Conservation (phyloP, 2,113 vertebrate species). For the Strix uralensis region DNA sequence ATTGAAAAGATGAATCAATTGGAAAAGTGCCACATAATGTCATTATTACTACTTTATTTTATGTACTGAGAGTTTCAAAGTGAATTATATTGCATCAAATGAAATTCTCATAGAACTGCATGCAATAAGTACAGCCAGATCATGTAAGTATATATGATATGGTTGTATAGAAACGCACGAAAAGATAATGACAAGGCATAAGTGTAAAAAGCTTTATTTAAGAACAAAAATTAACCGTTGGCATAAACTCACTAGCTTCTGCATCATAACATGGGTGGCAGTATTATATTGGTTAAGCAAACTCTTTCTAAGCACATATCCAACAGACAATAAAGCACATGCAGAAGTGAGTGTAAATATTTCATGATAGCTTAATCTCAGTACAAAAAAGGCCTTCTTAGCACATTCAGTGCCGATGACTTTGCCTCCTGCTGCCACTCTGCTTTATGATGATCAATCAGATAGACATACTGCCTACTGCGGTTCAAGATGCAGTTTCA, state of each 20-base stretch:
- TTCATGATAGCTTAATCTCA: not conserved
- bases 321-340: not conserved
- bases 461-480: not conserved
- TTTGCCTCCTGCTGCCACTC: not conserved
- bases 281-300: not conserved
- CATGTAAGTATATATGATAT: not conserved
- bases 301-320: not conserved
- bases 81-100: not conserved
- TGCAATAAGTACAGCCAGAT: not conserved
- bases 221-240: not conserved
- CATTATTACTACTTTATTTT: not conserved
- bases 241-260: not conserved
- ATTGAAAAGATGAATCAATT: not conserved
- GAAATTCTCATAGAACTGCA: not conserved
- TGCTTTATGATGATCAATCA: not conserved
- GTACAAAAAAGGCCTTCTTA: not conserved
- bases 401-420: not conserved
- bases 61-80: not conserved
- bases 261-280: not conserved
- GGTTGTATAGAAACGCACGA: not conserved
- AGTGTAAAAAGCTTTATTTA: conserved; percentile 3
- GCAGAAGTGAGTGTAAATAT: not conserved
- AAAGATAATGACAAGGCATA: not conserved
- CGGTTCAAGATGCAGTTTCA: not conserved
- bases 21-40: not conserved